Percentiles rank a stretch among this genome's conserved stretches.
Conservation (phyloP, 1,140 invertebrate genomes). For the Berghia stephanieae region DNA sequence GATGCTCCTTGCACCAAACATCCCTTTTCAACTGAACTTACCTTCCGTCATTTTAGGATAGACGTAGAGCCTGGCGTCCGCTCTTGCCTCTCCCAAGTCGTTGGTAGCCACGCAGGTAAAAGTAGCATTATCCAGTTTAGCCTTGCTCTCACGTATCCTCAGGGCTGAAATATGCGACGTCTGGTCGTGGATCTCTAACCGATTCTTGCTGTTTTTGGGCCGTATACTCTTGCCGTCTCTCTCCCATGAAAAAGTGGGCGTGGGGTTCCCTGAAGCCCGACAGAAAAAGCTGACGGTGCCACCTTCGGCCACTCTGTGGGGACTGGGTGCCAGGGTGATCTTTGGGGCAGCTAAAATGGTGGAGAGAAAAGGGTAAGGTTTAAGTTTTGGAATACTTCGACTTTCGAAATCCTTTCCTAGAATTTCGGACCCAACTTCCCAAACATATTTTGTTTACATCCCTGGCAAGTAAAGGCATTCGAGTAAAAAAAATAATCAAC, state of each 20-base stretch:
- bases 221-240: conserved; percentile 82
- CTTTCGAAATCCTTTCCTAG: not conserved
- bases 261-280: conserved; percentile 87
- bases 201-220: conserved; percentile 74
- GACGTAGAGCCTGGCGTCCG: conserved; percentile 85
- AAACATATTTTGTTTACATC: no score
- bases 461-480: no score
- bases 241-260: conserved; percentile 86
- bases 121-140: conserved; percentile 83
- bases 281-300: conserved; percentile 96
- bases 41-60: conserved; percentile 66
- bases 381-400: not conserved
- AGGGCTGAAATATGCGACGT: conserved; percentile 81
- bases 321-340: conserved; percentile 56
- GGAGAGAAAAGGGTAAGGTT: conserved; percentile 31
- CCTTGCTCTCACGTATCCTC: conserved; percentile 89
- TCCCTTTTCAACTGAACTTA: conserved; percentile 37
- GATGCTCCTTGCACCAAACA: no score
- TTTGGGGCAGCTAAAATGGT: conserved; percentile 55
- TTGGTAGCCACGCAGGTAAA: conserved; percentile 60
- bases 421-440: not conserved
- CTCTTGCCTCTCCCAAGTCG: conserved; percentile 82
- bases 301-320: conserved; percentile 78
- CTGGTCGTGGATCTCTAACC: conserved; percentile 64
- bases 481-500: no score